A percentile compares a stretch with the other conserved stretches of the same genome.
Conservation (phyloP, 2,113 vertebrate genomes). For the Tachuris rubrigastra region DNA sequence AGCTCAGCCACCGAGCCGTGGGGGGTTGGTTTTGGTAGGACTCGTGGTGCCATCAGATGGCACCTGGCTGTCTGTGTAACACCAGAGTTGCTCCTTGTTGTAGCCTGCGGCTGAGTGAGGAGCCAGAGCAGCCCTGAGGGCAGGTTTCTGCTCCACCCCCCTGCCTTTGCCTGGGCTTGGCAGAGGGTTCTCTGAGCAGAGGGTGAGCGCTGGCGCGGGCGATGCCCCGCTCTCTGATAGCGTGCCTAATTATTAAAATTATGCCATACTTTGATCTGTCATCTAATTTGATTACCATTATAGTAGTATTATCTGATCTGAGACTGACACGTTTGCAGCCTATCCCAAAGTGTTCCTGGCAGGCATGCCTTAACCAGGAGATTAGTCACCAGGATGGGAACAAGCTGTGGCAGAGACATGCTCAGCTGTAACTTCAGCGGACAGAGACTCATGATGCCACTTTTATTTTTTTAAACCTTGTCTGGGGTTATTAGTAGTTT, state of each 20-base stretch:
- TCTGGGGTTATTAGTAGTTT: background rate
- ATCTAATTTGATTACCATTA: background rate
- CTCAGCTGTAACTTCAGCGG: background rate
- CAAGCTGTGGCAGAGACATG: background rate
- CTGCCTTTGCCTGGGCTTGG: background rate
- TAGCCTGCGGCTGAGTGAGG: background rate
- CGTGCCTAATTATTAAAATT: background rate
- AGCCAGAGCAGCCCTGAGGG: background rate
- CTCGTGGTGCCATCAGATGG: background rate
- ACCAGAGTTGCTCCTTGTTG: background rate
- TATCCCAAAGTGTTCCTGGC: background rate
- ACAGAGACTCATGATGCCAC: background rate
- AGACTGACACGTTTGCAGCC: background rate
- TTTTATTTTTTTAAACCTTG: background rate
- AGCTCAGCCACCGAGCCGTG: accelerated
- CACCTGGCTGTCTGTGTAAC: background rate
- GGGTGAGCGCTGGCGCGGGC: accelerated
- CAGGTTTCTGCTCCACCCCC: background rate
- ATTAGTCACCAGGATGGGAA: background rate
- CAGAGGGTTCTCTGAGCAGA: background rate
- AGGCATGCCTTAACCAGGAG: background rate
- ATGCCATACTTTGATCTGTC: background rate
- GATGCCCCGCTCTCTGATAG: accelerated
- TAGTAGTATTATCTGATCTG: background rate
- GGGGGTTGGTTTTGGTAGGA: background rate